A percentile compares a stretch with the other conserved stretches of the same genome.
These are phyloP conservation scores for Drosophila meridionalis DNA, from an alignment of 2,888 invertebrate genomes.

Conservation along the genomic window DNA sequence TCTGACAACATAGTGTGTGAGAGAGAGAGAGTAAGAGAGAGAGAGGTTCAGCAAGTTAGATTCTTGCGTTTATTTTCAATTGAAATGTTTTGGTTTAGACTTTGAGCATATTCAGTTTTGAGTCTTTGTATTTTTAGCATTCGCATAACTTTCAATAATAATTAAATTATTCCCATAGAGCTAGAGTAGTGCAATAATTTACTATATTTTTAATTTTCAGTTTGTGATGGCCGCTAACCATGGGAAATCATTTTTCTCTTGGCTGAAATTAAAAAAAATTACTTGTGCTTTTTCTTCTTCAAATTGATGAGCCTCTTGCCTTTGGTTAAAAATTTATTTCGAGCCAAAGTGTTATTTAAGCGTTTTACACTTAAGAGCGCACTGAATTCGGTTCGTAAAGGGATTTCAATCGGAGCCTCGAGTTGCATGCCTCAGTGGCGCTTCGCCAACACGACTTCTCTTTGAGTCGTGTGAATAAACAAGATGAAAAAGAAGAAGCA, in stretches of 20 bases:
- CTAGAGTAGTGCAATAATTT: background rate
- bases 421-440: background rate
- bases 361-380: background rate
- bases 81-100: constrained; percentile 18
- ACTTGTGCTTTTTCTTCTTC: background rate
- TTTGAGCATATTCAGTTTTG: background rate
- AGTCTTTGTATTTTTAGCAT: background rate
- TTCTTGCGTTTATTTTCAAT: background rate
- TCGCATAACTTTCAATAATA: constrained; percentile 3
- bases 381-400: constrained; percentile 11
- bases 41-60: background rate
- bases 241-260: constrained; percentile 1
- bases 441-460: background rate
- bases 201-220: background rate
- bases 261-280: constrained; percentile 2
- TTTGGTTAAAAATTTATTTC: constrained; percentile 12
- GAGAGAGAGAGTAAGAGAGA: background rate
- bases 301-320: constrained; percentile 2
- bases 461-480: background rate
- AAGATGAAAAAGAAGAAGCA: background rate
- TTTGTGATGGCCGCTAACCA: background rate
- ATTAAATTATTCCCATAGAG: background rate
- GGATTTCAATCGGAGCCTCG: background rate
- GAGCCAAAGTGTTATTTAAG: background rate
- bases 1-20: constrained; percentile 36